Evolutionary conservation across 2,797 vertebrate genomes (phyloP), one percentile per base, ranked within the genome.

Genomic region (Darevskia nairensis): DNA sequence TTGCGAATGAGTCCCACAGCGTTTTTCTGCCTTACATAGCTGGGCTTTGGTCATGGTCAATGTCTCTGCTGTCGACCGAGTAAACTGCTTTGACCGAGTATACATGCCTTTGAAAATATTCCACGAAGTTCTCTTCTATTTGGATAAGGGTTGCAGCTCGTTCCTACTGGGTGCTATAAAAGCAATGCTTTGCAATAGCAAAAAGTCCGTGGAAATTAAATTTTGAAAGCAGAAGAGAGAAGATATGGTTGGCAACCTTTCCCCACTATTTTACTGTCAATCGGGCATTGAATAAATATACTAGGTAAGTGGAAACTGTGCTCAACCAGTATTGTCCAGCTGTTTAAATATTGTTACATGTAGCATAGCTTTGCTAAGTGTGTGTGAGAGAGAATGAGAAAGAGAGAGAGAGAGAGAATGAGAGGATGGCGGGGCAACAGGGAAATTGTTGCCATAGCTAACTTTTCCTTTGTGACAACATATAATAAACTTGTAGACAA

Each of bases 401-500:
- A 39, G 11, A 88, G 8, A 89, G 71, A 55, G 7, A 61, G 82
- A 91, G 29, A 76, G 3, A 79, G 68, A 39, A 0, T 32, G 50
- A 80, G 23, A 59, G n/a, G 46, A 27, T 4, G 69, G 29, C 11
- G 27, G 59, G n/a, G 32, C 46, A 39, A 78, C 44, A 69, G 6
- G 0, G 0, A 74, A 85, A 84, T 89, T 90, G 86, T 88, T 82
- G 32, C 81, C 89, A 82, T 13, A 91, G 10, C 29, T 23, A 35
- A 21, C 86, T 93, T 92, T 92, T 90, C 64, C 69, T 88, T 87
- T 71, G 8, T 35, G 74, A 77, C 66, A 90, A 71, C 81, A 29
- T 90, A 50, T 88, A 90, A 91, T 83, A 86, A 92, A 93, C 61
- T 50, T 76, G 44, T 69, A 84, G 93, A 90, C 39, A 91, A 92